Evolutionary conservation across 2,797 vertebrate species (phyloP), one percentile per base, ranked within the genome.

Genomic region (Lithobates pipiens): DNA sequence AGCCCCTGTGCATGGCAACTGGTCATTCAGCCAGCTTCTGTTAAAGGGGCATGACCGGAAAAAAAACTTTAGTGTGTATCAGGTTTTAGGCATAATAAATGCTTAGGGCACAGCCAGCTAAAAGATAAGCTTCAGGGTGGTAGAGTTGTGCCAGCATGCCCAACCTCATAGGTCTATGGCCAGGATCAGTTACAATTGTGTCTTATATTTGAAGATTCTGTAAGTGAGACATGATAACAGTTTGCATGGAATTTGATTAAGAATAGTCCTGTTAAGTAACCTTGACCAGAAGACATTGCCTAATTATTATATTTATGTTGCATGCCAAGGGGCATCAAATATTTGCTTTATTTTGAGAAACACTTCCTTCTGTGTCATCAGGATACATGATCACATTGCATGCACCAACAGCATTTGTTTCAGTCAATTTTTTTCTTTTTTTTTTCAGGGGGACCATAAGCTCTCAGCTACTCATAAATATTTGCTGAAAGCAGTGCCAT

Each of bases 401-500:
- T 79, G 76, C 83, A 85, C 63, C 46, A 72, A 78, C 36, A 79
- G 39, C 68, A 79, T 85, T 76, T 73, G 83, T 34, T 77, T 36
- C 69, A 77, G 74, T 72, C 82, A 61, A 61, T 32, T 29, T 29
- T 39, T 39, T 6, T 39, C 6, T 39, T 39, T 39, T 70, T 71
- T 77, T 84, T 34, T 57, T 77, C 67, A 61, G 77, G 23, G 83
- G 23, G 50, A 34, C 68, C 76, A 78, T 72, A 23, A 25, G 36
- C 69, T 78, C 69, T 54, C 36, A 85, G 54, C 46, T 72, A 73
- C 83, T 73, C 83, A 78, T 77, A 78, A 78, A 85, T 85, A 72
- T 72, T 85, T 72, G 76, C 83, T 65, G 67, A 78, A 85, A 85
- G 83, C 83, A 85, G 70, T 79, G 76, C 83, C 76, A 79, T 46